Conservation (phyloP, 2,888 invertebrate genomes). For the Pteria penguin region DNA sequence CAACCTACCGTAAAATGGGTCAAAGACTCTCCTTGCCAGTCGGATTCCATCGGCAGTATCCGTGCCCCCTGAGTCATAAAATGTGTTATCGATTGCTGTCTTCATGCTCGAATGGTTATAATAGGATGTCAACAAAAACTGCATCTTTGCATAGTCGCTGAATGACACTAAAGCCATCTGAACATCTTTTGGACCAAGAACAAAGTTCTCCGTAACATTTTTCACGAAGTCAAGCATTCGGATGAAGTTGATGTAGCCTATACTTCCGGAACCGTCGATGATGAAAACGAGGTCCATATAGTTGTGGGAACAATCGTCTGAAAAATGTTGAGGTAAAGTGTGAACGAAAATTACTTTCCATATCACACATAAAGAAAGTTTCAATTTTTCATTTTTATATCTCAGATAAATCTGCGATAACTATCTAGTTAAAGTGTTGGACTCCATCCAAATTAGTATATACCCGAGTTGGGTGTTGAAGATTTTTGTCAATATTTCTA, state of each 20-base stretch:
- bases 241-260: conserved; percentile 36
- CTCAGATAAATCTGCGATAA: too few species aligned
- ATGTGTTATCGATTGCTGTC: conserved; percentile 31
- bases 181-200: conserved; percentile 17
- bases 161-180: conserved; percentile 39
- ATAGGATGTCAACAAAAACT: conserved; percentile 36
- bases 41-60: conserved; percentile 31
- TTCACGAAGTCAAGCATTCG: conserved; percentile 36
- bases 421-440: too few species aligned
- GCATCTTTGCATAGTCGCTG: conserved; percentile 16
- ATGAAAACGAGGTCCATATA: conserved; percentile 43
- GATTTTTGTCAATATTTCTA: too few species aligned
- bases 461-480: too few species aligned
- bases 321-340: too few species aligned
- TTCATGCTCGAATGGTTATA: conserved; percentile 14
- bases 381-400: too few species aligned
- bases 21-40: neutral
- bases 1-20: neutral
- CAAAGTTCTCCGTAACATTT: conserved; percentile 19
- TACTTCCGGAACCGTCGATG: conserved; percentile 52
- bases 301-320: neutral
- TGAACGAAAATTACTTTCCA: too few species aligned
- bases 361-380: too few species aligned
- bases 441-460: too few species aligned
- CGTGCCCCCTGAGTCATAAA: conserved; percentile 28